These are phyloP conservation scores for Grammomys dolichurus DNA, from an alignment of 2,113 vertebrate genomes.

Conservation along the genomic window DNA sequence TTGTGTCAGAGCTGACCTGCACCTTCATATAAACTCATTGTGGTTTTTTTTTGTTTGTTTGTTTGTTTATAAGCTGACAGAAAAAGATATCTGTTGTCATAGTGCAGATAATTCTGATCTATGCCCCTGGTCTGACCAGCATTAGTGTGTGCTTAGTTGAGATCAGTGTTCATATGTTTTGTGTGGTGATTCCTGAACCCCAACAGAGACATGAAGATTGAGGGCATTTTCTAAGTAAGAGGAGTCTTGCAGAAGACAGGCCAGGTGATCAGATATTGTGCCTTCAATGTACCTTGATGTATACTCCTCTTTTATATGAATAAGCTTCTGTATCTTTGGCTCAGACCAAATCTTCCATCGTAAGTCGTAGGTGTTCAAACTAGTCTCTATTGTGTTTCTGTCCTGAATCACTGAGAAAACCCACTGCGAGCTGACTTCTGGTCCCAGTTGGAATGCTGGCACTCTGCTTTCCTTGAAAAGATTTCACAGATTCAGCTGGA, in stretches of 20 bases:
- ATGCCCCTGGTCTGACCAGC: too few relatives aligned
- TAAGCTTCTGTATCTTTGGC: not conserved
- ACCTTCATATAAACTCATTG: too few relatives aligned
- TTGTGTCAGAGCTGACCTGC: too few relatives aligned
- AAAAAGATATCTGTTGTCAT: too few relatives aligned
- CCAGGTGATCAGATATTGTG: not conserved
- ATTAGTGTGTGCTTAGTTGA: too few relatives aligned
- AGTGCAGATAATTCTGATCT: too few relatives aligned
- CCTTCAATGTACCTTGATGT: not conserved
- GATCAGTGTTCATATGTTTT: too few relatives aligned
- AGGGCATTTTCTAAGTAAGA: not conserved
- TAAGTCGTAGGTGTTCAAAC: not conserved
- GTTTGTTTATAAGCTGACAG: too few relatives aligned
- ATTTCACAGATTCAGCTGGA: not conserved
- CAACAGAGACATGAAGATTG: not conserved
- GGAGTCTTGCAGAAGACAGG: not conserved
- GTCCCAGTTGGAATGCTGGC: too few relatives aligned
- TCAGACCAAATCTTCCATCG: not conserved
- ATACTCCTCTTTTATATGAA: not conserved
- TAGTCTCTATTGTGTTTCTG: not conserved
- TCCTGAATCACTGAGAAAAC: not conserved
- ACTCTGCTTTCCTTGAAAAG: not conserved
- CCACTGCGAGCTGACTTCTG: not conserved
- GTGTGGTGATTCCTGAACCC: too few relatives aligned
- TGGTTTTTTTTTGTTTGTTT: too few relatives aligned